Evolutionary conservation across 23 tunicate species (phyloP).

Genomic region (Diplosoma virens): DNA sequence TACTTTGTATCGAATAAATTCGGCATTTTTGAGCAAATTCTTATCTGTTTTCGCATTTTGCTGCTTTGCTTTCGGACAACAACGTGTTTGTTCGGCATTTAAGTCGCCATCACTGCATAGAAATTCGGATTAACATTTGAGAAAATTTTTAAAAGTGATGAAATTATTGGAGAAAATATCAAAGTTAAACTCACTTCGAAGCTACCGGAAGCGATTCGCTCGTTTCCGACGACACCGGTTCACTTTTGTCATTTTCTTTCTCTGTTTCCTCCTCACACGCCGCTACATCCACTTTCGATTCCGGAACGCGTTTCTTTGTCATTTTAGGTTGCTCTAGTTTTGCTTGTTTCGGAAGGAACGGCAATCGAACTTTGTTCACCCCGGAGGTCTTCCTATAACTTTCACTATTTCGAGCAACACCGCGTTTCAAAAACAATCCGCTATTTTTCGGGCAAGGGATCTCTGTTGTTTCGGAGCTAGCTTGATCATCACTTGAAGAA

Average conservation of each 20-base stretch:
- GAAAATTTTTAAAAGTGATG: no score
- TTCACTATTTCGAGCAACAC: constrained; percentile 9
- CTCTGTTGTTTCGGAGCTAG: background rate
- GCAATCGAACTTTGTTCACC: constrained; percentile 4
- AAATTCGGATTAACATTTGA: no score
- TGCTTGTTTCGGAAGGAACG: constrained; percentile 21
- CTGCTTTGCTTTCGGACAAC: no score
- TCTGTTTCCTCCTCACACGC: background rate
- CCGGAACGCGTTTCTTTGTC: background rate
- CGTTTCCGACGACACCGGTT: no score
- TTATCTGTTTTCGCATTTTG: no score
- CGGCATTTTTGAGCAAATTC: constrained; percentile 22
- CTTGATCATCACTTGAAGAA: no score
- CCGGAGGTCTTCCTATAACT: background rate
- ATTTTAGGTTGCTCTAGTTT: background rate
- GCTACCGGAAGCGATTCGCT: no score
- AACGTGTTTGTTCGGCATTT: no score
- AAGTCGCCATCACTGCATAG: no score
- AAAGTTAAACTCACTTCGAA: no score
- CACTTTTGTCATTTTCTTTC: background rate
- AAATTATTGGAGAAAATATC: no score
- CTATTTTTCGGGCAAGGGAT: background rate
- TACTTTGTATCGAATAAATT: constrained; percentile 42
- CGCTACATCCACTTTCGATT: background rate
- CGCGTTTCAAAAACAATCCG: constrained; percentile 20